phyloP scores from a whole-genome alignment of 2,113 vertebrate genomes.

The Psilopsiagon aurifrons region DNA sequence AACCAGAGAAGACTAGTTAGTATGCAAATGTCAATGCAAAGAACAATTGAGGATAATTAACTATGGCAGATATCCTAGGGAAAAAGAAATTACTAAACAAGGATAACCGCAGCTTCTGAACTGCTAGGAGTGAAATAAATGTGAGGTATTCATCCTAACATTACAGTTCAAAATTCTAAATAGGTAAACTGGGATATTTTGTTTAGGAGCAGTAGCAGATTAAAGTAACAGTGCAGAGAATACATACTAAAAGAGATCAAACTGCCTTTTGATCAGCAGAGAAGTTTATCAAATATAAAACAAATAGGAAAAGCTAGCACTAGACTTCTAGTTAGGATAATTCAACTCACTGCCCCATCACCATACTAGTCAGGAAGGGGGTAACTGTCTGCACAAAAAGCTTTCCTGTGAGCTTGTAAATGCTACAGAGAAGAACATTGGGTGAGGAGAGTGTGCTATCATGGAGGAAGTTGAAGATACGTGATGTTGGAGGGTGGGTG shows the following conservation, averaged over 20 bases:
- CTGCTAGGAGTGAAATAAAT: neutral
- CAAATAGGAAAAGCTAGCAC: neutral
- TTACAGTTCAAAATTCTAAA: neutral
- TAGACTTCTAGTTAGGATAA: neutral
- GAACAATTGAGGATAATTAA: neutral
- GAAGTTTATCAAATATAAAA: neutral
- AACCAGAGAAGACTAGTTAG: neutral
- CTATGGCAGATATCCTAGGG: neutral
- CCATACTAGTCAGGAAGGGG: neutral
- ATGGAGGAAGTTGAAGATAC: neutral
- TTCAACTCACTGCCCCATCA: neutral
- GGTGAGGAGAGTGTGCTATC: neutral
- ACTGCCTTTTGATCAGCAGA: neutral
- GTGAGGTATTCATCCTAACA: neutral
- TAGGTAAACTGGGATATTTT: neutral
- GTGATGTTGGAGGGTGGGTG: fast-evolving
- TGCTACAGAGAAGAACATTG: neutral
- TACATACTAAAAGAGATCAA: neutral
- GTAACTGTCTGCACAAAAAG: neutral
- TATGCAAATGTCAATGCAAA: neutral
- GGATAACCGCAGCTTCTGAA: neutral
- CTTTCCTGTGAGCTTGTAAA: neutral
- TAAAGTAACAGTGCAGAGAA: neutral
- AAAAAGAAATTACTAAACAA: neutral
- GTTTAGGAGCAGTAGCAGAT: neutral